Conservation (phyloP, 2,113 vertebrate genomes). For the Tachysurus fulvidraco region DNA sequence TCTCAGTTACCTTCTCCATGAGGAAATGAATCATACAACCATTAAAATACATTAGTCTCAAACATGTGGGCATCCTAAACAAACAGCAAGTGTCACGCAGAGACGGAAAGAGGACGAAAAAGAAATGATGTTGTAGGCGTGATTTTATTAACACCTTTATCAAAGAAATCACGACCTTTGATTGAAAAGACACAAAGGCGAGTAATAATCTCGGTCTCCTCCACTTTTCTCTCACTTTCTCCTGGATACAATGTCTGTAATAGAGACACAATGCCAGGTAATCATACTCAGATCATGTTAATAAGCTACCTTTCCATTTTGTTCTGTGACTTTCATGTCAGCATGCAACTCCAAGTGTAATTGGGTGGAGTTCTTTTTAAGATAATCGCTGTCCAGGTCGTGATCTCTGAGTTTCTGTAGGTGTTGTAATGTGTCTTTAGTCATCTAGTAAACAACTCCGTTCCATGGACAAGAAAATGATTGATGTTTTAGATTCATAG, state of each 20-base stretch:
- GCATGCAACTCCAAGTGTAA: neutral
- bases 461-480: neutral
- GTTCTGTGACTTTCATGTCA: conserved; percentile 5
- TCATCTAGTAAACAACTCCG: neutral
- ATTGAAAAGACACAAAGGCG: conserved; percentile 22
- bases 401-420: conserved; percentile 19
- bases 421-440: neutral
- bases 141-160: conserved; percentile 33
- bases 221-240: neutral
- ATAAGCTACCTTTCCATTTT: neutral
- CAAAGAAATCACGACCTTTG: conserved; percentile 25
- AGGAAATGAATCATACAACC: conserved; percentile 24
- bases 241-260: neutral
- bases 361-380: conserved; percentile 20
- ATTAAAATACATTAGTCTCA: conserved; percentile 8
- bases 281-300: conserved; percentile 18
- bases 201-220: conserved; percentile 24
- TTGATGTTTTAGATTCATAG: too few species aligned
- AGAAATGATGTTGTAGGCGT: neutral
- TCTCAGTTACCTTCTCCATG: too few species aligned
- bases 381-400: conserved; percentile 14
- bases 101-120: neutral
- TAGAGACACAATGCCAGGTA: conserved; percentile 7
- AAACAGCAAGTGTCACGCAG: conserved; percentile 12
- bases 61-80: conserved; percentile 28